A percentile compares a stretch with the other conserved stretches of the same genome.
These are phyloP conservation scores for Calcarius lapponicus DNA, from an alignment of 2,797 vertebrate species.

Conservation along the genomic window DNA sequence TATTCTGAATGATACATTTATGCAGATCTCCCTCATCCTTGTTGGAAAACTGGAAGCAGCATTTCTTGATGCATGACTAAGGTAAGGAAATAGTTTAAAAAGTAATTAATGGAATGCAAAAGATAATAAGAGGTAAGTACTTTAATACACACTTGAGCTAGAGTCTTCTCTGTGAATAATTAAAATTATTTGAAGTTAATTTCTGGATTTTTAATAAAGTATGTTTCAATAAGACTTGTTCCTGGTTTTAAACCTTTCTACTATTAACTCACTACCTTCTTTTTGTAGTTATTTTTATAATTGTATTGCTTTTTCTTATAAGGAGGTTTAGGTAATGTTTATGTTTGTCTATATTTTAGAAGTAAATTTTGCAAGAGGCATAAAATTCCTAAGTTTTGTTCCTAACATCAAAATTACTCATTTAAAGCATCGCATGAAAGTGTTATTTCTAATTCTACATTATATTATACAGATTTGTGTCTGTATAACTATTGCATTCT, in stretches of 20 bases:
- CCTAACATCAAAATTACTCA: background rate
- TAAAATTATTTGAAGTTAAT: slow-evolving; percentile 63
- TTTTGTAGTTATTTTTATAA: background rate
- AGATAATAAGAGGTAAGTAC: slow-evolving; percentile 63
- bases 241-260: background rate
- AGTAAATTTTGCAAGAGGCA: background rate
- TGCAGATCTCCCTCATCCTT: background rate
- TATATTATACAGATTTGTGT: background rate
- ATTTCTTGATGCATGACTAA: background rate
- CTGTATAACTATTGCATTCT: background rate
- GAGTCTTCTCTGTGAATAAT: slow-evolving; percentile 69
- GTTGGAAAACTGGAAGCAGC: background rate
- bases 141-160: slow-evolving; percentile 75
- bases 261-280: background rate
- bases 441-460: background rate
- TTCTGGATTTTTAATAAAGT: slow-evolving; percentile 64
- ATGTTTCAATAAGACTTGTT: slow-evolving; percentile 8
- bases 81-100: slow-evolving; percentile 74
- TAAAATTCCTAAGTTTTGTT: background rate
- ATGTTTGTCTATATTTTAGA: background rate
- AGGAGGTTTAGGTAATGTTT: background rate
- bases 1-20: background rate
- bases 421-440: background rate
- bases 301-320: background rate
- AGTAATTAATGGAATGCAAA: slow-evolving; percentile 74